Evolutionary conservation across 2,113 vertebrate species (phyloP).

Genomic region (Enhydra lutris): DNA sequence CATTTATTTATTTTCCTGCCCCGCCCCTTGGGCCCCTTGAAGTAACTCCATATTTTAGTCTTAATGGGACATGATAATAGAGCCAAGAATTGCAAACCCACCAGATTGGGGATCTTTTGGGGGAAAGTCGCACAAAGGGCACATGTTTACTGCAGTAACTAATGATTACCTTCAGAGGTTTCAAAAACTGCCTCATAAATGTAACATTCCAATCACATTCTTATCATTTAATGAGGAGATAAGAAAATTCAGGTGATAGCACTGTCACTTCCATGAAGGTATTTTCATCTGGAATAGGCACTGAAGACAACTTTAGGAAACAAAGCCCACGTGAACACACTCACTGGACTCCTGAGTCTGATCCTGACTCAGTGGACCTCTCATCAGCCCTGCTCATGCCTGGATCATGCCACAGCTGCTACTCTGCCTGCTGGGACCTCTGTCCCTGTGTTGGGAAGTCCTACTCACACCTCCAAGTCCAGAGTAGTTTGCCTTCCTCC

Average conservation of each 20-base stretch:
- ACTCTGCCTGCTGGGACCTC: neutral
- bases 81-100: conserved; percentile 35
- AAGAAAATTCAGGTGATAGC: conserved; percentile 76
- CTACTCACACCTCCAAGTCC: neutral
- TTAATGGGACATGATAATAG: conserved; percentile 36
- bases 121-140: conserved; percentile 66
- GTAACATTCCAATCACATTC: conserved; percentile 78
- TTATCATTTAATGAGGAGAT: conserved; percentile 80
- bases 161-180: conserved; percentile 81
- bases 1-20: conserved; percentile 38
- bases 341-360: neutral
- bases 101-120: conserved; percentile 66
- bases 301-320: neutral
- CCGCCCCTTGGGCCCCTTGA: neutral
- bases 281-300: conserved; percentile 73
- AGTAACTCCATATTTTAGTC: conserved; percentile 25
- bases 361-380: neutral
- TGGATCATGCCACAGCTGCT: neutral
- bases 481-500: neutral
- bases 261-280: conserved; percentile 65
- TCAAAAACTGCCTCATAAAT: conserved; percentile 79
- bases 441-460: neutral
- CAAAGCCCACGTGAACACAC: neutral
- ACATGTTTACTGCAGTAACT: conserved; percentile 79
- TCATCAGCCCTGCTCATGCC: neutral